phyloP scores from a whole-genome alignment of 2,113 vertebrate species.

The Halichoeres trimaculatus region DNA sequence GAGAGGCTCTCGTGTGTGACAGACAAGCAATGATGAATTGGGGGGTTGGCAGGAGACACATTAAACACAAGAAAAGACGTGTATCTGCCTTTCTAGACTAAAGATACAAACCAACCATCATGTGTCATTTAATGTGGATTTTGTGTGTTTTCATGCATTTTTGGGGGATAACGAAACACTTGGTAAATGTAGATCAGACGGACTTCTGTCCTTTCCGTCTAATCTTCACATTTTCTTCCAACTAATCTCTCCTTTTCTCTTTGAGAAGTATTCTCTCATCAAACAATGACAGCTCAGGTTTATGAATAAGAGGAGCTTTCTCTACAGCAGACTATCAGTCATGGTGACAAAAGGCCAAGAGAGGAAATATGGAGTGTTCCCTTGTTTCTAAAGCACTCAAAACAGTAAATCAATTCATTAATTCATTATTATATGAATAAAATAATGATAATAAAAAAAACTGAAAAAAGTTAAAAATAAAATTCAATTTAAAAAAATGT shows the following conservation, averaged over 20 bases:
- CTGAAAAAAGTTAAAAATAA: no score
- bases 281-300: slow-evolving; percentile 61
- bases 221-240: no score
- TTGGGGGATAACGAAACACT: slow-evolving; percentile 26
- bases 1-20: slow-evolving; percentile 49
- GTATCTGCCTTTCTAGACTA: not conserved
- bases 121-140: slow-evolving; percentile 15
- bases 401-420: no score
- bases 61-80: not conserved
- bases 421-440: no score
- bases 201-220: not conserved
- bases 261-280: slow-evolving; percentile 46
- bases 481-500: no score
- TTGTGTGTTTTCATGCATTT: not conserved
- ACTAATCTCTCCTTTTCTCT: slow-evolving; percentile 7
- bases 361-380: no score
- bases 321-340: slow-evolving; percentile 77
- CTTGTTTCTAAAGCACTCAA: no score
- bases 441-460: no score
- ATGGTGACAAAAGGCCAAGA: slow-evolving; percentile 3
- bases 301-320: slow-evolving; percentile 67
- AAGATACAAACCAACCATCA: not conserved
- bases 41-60: not conserved
- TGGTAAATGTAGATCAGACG: not conserved
- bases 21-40: slow-evolving; percentile 19